phyloP scores from a whole-genome alignment of 2,113 vertebrate species.

The Pleuronectes platessa region DNA sequence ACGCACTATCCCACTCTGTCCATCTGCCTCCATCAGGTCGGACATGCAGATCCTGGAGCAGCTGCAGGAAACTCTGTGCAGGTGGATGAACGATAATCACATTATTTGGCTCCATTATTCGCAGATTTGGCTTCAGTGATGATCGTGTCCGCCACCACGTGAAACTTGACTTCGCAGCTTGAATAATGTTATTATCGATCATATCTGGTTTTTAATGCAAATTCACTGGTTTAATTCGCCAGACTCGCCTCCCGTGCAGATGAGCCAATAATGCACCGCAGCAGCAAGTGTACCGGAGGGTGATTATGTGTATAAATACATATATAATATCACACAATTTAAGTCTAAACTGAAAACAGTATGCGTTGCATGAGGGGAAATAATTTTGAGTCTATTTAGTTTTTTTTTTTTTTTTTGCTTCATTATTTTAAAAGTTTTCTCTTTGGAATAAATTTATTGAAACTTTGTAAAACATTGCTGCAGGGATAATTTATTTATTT shows the following conservation, averaged over 20 bases:
- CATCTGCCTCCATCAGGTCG: neutral
- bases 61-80: slow-evolving; percentile 15
- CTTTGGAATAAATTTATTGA: neutral
- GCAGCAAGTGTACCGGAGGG: neutral
- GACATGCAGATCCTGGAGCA: slow-evolving; percentile 15
- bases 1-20: neutral
- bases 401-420: neutral
- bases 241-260: neutral
- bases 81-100: slow-evolving; percentile 35
- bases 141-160: slow-evolving; percentile 46
- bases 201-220: slow-evolving; percentile 65
- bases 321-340: neutral
- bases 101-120: slow-evolving; percentile 37
- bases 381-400: neutral
- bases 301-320: neutral
- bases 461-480: neutral
- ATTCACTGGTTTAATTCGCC: slow-evolving; percentile 55
- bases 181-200: slow-evolving; percentile 75
- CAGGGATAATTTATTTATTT: neutral
- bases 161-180: slow-evolving; percentile 62
- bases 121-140: slow-evolving; percentile 53
- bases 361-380: slow-evolving; percentile 6
- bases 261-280: slow-evolving; percentile 37
- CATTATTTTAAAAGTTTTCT: neutral
- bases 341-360: slow-evolving; percentile 18